Percentiles rank a stretch among this genome's conserved stretches.
These are phyloP conservation scores for Passerina amoena DNA, from an alignment of 2,113 vertebrate species.

Conservation along the genomic window DNA sequence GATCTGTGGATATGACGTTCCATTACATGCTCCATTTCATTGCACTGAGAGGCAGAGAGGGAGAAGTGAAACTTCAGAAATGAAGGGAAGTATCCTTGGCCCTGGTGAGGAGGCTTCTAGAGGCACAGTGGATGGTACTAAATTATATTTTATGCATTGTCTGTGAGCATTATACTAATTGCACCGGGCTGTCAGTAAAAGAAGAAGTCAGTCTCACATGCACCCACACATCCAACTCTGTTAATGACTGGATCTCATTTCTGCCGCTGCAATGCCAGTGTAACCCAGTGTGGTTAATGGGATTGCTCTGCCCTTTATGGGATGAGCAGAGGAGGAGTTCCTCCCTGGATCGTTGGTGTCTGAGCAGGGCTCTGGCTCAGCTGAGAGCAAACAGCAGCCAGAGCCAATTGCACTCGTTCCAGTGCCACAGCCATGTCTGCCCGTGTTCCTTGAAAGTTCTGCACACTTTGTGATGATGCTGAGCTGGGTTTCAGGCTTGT, in stretches of 20 bases:
- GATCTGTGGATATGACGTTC: not conserved
- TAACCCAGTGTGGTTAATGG: not conserved
- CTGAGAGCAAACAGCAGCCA: not conserved
- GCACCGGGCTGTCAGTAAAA: not conserved
- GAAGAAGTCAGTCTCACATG: not conserved
- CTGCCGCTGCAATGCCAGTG: not conserved
- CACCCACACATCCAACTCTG: not conserved
- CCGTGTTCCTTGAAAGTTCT: not conserved
- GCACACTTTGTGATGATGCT: not conserved
- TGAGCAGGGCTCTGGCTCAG: not conserved
- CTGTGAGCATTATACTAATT: not conserved
- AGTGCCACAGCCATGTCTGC: not conserved
- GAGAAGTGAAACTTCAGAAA: not conserved
- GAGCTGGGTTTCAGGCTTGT: conserved; percentile 19
- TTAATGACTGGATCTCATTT: not conserved
- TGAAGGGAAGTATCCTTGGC: not conserved
- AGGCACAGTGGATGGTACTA: not conserved
- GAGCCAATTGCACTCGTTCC: not conserved
- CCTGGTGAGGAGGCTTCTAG: not conserved
- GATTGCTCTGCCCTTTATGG: not conserved
- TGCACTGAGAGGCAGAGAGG: not conserved
- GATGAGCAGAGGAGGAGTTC: not conserved
- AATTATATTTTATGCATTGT: not conserved
- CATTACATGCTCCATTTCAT: conserved; percentile 50
- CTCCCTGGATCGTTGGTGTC: not conserved